Evolutionary conservation across 1,140 invertebrate genomes (phyloP).

Genomic region (Papilio xuthus): DNA sequence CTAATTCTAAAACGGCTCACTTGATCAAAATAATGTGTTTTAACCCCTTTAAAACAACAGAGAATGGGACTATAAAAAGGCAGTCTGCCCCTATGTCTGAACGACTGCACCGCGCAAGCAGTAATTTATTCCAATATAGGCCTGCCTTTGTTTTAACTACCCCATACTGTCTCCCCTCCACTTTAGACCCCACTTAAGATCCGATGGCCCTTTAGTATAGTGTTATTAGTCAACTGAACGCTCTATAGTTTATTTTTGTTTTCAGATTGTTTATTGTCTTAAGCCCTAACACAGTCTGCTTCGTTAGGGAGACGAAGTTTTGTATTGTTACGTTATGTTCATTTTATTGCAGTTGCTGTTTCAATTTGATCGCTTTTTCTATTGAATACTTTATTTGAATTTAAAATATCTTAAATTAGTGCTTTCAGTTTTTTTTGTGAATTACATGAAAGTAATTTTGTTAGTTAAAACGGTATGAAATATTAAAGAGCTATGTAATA

Average conservation of each 20-base stretch:
- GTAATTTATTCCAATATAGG: constrained; percentile 73
- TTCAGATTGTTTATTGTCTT: constrained; percentile 52
- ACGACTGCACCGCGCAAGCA: constrained; percentile 60
- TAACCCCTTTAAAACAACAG: constrained; percentile 37
- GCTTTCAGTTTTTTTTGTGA: too few species aligned
- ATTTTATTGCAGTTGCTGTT: constrained; percentile 30
- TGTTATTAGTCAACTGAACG: constrained; percentile 69
- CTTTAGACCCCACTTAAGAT: constrained; percentile 61
- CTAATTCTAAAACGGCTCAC: constrained; percentile 29
- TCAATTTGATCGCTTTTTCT: background rate
- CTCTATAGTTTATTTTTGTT: constrained; percentile 67
- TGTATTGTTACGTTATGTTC: constrained; percentile 24
- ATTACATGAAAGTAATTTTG: too few species aligned
- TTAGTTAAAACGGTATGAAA: too few species aligned
- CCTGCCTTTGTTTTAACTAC: constrained; percentile 68
- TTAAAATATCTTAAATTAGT: background rate
- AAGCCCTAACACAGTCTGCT: constrained; percentile 45
- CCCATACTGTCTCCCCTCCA: constrained; percentile 53
- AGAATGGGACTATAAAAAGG: constrained; percentile 63
- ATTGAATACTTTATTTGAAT: background rate
- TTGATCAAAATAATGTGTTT: constrained; percentile 33
- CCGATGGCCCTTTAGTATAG: constrained; percentile 69
- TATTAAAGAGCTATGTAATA: too few species aligned
- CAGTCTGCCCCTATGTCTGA: constrained; percentile 61
- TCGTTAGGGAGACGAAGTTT: constrained; percentile 46